Evolutionary conservation across 2,888 invertebrate species (phyloP).

Genomic region (Arrhopalites spinosus): DNA sequence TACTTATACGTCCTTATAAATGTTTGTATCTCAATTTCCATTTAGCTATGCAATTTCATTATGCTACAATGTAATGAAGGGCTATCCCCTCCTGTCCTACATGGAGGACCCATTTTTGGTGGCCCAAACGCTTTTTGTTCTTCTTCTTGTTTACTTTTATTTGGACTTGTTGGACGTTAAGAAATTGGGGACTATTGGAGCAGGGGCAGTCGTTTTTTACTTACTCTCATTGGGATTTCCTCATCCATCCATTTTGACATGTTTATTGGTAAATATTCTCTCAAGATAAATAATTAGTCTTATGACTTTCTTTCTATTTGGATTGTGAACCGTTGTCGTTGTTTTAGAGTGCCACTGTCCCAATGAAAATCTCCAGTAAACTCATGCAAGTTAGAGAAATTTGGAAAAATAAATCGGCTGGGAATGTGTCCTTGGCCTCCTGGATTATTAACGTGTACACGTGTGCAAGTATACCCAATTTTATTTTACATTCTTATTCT

Average conservation of each 20-base stretch:
- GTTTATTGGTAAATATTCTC: constrained; percentile 67
- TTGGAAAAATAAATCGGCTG: constrained; percentile 71
- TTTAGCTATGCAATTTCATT: constrained; percentile 78
- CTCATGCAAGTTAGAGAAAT: constrained; percentile 77
- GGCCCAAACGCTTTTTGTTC: constrained; percentile 73
- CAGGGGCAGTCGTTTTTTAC: constrained; percentile 62
- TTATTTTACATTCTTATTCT: too few relatives aligned
- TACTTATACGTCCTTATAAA: constrained; percentile 11
- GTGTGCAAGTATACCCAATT: constrained; percentile 72
- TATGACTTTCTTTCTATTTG: too few relatives aligned
- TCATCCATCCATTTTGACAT: constrained; percentile 63
- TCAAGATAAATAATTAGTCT: too few relatives aligned
- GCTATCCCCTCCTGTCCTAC: constrained; percentile 75
- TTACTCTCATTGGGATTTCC: constrained; percentile 63
- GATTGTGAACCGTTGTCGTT: too few relatives aligned
- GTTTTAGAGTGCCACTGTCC: constrained; percentile 32
- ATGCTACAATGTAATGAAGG: constrained; percentile 77
- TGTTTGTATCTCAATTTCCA: background rate
- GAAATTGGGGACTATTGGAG: constrained; percentile 58
- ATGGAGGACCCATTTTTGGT: constrained; percentile 83
- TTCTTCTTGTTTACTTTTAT: constrained; percentile 74
- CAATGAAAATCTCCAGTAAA: constrained; percentile 61
- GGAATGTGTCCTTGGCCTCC: constrained; percentile 76
- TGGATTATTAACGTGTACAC: constrained; percentile 83
- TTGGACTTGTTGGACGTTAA: constrained; percentile 64